Base-by-base conservation (phyloP, 2,113 vertebrate species). In the Xenopus borealis region DNA sequence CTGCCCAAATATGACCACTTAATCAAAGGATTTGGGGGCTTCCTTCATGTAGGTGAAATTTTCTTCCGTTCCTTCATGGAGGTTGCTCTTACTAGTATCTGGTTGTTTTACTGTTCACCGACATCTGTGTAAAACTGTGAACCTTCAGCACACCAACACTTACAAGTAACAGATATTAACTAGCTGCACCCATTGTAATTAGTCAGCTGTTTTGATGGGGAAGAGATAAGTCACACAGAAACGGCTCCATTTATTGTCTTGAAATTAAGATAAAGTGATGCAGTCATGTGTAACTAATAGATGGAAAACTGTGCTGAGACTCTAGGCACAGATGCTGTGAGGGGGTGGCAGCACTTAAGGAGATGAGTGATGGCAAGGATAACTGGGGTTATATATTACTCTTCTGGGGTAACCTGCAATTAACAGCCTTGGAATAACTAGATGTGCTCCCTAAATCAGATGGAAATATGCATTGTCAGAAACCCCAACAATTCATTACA, bases 251-350 rank as follows among this genome's bases (percentile, higher is more conserved):
- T 74, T 82, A 81, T 86, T 86, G 86, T 84, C 27, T 82, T 83
- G 84, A 85, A 89, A 87, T 89, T 83, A 86, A 84, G 85, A 92
- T 87, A 84, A 84, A 86, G 83, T 83, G 80, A 78, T 85, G 86
- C 52, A 71, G 85, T 85, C 78, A 71, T 82, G 74, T 78, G 69
- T 79, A 72, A 69, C 79, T 82, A 68, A 87, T 81, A 80, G 82
- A 86, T 87, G 80, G 83, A 87, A 85, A 86, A 85, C 82, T 84
- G 70, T 78, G 74, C 73, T 79, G 79, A 79, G 81, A 83, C 80
- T 81, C 81, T 76, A 83, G 84, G 80, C 82, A 81, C 81, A 82
- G 71, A 81, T 78, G 83, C 33, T 57, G 47, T 59, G 59, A 70
- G 72, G 44, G 61, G 74, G 66, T 30, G 66, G 66, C 52, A 14